phyloP scores from a whole-genome alignment of 1,140 invertebrate genomes.

The Melanaphis sacchari region DNA sequence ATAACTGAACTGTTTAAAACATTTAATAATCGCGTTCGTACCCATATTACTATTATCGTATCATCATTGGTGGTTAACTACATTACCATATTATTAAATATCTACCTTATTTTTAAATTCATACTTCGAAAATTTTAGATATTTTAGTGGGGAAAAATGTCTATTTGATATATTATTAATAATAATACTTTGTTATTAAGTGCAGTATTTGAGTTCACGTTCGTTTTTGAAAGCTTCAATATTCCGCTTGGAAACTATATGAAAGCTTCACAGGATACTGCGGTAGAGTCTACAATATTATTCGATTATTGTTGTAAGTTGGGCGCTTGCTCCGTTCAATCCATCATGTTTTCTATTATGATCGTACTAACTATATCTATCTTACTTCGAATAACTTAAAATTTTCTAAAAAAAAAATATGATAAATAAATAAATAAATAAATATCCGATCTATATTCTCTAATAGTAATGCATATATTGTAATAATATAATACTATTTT shows the following conservation, averaged over 20 bases:
- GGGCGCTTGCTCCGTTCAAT: background rate
- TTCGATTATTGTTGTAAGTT: background rate
- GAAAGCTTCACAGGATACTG: background rate
- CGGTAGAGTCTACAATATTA: background rate
- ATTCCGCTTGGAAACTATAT: background rate
- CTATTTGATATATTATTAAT: background rate
- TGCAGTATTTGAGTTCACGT: background rate
- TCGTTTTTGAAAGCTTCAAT: background rate
- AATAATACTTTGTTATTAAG: background rate
- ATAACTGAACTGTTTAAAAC: slow-evolving; percentile 2
- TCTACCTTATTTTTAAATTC: background rate
- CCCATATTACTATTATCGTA: background rate
- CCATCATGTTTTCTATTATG: background rate
- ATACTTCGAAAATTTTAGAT: background rate
- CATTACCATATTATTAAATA: background rate
- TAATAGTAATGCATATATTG: too few relatives aligned
- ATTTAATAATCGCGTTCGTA: background rate
- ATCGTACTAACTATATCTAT: background rate
- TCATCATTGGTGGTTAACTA: background rate
- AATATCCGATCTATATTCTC: too few relatives aligned
- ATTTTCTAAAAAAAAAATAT: background rate
- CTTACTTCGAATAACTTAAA: background rate
- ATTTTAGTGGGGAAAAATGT: background rate
- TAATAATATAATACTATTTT: too few relatives aligned
- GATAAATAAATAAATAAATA: too few relatives aligned